Evolutionary conservation across 2,113 vertebrate species (phyloP).

Genomic region (Glaucidium brasilianum): DNA sequence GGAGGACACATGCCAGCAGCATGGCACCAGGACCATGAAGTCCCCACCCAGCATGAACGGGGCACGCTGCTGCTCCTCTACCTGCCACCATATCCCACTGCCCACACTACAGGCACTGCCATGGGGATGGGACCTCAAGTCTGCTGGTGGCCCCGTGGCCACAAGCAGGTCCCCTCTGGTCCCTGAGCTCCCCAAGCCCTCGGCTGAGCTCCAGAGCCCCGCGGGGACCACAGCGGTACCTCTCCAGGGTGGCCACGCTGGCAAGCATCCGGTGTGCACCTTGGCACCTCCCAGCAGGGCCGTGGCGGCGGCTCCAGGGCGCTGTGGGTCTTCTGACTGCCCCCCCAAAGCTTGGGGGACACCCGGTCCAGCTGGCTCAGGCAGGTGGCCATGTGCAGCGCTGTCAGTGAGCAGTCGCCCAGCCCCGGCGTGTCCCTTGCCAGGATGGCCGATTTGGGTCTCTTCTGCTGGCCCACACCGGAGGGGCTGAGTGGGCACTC

Average conservation of each 20-base stretch:
- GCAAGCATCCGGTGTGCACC: accelerated
- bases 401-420: slow-evolving; percentile 81
- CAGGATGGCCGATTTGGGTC: slow-evolving; percentile 13
- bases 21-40: neutral
- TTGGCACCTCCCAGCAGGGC: neutral
- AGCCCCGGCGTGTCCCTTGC: accelerated
- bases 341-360: neutral
- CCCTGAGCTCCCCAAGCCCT: neutral
- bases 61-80: neutral
- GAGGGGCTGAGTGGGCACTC: neutral
- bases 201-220: neutral
- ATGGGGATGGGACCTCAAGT: neutral
- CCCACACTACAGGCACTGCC: neutral
- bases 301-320: neutral
- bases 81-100: neutral
- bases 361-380: slow-evolving; percentile 76
- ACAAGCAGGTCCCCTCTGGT: neutral
- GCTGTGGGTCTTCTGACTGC: neutral
- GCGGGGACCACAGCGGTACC: neutral
- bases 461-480: neutral
- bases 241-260: neutral
- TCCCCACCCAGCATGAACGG: accelerated
- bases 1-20: accelerated
- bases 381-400: slow-evolving; percentile 74
- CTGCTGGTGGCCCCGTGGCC: neutral